Evolutionary conservation across 2,797 vertebrate genomes (phyloP).

Genomic region (Nothura maculosa): DNA sequence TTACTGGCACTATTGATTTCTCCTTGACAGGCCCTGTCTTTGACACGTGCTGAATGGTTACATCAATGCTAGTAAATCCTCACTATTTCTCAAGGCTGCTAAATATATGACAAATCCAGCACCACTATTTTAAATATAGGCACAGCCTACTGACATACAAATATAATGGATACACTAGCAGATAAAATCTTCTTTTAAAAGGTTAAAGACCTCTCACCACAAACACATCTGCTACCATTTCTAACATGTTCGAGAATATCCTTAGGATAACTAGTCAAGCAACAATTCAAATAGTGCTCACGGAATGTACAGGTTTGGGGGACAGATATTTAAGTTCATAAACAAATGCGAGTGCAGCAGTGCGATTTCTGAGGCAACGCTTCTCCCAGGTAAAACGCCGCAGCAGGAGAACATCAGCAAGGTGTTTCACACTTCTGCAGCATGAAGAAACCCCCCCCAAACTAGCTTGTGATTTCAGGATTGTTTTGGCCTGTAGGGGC

Average conservation of each 20-base stretch:
- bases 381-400: neutral
- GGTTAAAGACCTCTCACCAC: neutral
- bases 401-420: neutral
- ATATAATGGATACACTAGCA: neutral
- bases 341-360: neutral
- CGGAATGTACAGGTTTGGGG: neutral
- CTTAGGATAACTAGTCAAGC: neutral
- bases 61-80: neutral
- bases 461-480: neutral
- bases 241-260: neutral
- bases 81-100: neutral
- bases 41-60: neutral
- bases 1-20: neutral
- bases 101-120: neutral
- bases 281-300: neutral
- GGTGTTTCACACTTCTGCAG: neutral
- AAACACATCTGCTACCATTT: slow-evolving; percentile 1
- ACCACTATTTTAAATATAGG: neutral
- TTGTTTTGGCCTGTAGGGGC: neutral
- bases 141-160: neutral
- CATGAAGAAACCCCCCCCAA: neutral
- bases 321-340: neutral
- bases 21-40: neutral
- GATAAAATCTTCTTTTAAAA: neutral
- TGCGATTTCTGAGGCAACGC: neutral